Base-by-base conservation (phyloP, 2,888 invertebrate species). In the Leptinotarsa peninsularis region DNA sequence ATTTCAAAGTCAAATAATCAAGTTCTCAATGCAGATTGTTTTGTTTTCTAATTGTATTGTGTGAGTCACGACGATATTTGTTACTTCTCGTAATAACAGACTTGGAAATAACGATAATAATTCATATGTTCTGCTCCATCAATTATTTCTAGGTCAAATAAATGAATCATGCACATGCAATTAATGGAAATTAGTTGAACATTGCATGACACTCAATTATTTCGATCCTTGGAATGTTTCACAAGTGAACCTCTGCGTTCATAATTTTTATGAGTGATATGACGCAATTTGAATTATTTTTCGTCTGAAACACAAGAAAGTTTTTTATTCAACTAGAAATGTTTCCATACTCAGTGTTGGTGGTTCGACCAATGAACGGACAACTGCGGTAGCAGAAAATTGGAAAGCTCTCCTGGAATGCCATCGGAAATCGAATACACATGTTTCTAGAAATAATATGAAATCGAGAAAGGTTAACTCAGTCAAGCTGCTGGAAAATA, bases 151-250 rank as follows among this genome's bases (percentile, higher is more conserved):
- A 63, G 63, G 63, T 63, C 63, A 43, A 52, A 43, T 17, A 33
- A 63, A 63, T 63, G 63, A 63, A 63, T 63, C 63, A 63, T 63
- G 43, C 63, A 63, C 58, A 58, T 58, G 58, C 58, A 58, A 23
- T 21, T 23, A 58, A 58, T 58, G 58, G 58, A 58, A 58, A 58
- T 58, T 21, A 21, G 21, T 58, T 58, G 21, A 58, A 58, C 58
- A 21, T 58, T 58, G 58, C 58, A 58, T 21, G 58, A 58, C 58
- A 58, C 23, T 58, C 58, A 58, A 58, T 58, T 23, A 58, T 58
- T 58, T 27, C 23, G 21, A 58, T 27, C 58, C 58, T 58, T 58
- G 58, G 23, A 21, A 21, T 21, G 21, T 58, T 58, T 58, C 58
- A 58, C 23, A 58, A 21, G 52, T 50, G 50, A 50, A 50, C 17